phyloP scores from a whole-genome alignment of 2,888 invertebrate species.

The Oligia fasciuncula region DNA sequence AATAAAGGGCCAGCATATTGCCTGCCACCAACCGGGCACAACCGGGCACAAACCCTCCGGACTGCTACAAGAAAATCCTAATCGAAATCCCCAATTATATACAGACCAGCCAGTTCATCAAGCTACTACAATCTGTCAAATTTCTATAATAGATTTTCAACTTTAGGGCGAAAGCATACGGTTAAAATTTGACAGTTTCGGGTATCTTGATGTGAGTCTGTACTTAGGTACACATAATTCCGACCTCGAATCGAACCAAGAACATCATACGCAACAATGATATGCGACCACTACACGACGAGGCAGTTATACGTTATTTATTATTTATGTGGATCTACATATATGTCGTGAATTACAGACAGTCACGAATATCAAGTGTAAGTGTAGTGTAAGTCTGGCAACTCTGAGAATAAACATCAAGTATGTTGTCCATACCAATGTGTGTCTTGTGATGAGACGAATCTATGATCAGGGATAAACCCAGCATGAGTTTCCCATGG shows the following conservation, averaged over 20 bases:
- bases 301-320: neutral
- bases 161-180: no score
- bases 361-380: neutral
- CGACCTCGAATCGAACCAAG: neutral
- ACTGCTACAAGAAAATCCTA: no score
- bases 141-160: no score
- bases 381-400: neutral
- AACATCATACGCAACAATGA: neutral
- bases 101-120: no score
- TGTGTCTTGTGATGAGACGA: conserved; percentile 21
- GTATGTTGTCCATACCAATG: conserved; percentile 31
- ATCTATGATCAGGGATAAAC: conserved; percentile 52
- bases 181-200: no score
- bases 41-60: no score
- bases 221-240: neutral
- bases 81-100: no score
- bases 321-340: neutral
- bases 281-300: neutral
- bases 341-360: neutral
- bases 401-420: conserved; percentile 13
- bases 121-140: no score
- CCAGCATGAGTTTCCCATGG: conserved; percentile 14
- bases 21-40: no score
- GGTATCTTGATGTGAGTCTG: no score
- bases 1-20: no score